Evolutionary conservation across 2,888 invertebrate genomes (phyloP).

Genomic region (Drosophila incognita): DNA sequence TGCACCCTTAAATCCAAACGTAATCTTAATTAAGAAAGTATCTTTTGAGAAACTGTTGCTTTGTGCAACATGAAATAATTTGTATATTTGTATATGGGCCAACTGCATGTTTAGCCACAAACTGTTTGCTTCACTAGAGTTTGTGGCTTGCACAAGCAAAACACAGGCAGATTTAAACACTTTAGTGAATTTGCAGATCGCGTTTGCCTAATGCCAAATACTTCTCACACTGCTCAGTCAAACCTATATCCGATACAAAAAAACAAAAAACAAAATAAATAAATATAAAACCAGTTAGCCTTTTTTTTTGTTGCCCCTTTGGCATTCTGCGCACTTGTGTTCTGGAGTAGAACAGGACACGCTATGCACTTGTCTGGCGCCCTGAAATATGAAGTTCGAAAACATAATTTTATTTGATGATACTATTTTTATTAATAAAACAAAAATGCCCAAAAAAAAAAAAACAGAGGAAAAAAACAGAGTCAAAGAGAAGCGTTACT

Average conservation of each 20-base stretch:
- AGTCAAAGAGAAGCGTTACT: conserved; percentile 50
- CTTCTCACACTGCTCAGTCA: conserved; percentile 15
- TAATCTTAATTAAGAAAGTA: conserved; percentile 31
- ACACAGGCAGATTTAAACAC: conserved; percentile 3
- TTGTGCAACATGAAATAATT: conserved; percentile 23
- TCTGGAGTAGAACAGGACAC: conserved; percentile 60
- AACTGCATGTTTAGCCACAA: conserved; percentile 37
- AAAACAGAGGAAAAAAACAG: background rate
- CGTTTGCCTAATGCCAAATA: conserved; percentile 10
- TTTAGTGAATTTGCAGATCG: conserved; percentile 1
- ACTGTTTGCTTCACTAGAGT: conserved; percentile 11
- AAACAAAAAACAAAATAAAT: conserved; percentile 2
- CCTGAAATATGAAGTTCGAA: conserved; percentile 81
- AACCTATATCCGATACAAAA: conserved; percentile 1
- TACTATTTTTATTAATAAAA: conserved; percentile 57
- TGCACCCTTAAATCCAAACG: conserved; percentile 3
- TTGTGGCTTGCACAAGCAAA: background rate
- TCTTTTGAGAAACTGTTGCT: conserved; percentile 28
- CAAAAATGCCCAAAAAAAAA: conserved; percentile 15
- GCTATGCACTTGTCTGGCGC: conserved; percentile 70
- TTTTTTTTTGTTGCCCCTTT: conserved; percentile 2
- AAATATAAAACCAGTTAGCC: conserved; percentile 37
- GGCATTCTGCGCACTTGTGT: conserved; percentile 38
- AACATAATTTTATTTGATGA: conserved; percentile 75
- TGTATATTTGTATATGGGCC: conserved; percentile 24